Evolutionary conservation across 2,113 vertebrate species (phyloP).

Genomic region (Rhipidura dahli): DNA sequence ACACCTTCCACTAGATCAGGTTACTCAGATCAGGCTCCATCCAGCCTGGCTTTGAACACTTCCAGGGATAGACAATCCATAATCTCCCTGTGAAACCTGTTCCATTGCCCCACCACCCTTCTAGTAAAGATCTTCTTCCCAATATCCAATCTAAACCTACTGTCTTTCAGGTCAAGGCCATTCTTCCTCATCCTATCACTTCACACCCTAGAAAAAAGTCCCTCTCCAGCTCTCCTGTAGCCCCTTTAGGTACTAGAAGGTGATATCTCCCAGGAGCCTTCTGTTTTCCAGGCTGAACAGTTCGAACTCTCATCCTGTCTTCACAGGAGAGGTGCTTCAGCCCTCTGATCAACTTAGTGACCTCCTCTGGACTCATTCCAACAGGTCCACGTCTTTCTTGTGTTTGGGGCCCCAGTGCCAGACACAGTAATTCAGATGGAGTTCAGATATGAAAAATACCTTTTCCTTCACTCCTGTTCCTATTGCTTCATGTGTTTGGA

Average conservation of each 20-base stretch:
- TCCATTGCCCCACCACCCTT: neutral
- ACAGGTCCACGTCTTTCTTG: neutral
- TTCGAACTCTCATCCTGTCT: neutral
- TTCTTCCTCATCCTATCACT: neutral
- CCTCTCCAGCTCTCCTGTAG: neutral
- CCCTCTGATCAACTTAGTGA: neutral
- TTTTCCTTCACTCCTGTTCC: neutral
- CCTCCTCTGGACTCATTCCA: neutral
- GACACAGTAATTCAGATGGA: neutral
- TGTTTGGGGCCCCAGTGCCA: neutral
- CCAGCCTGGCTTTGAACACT: neutral
- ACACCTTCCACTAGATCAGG: neutral
- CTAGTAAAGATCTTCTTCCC: neutral
- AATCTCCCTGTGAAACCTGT: neutral
- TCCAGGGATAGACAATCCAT: neutral
- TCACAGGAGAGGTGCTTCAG: neutral
- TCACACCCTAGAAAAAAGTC: neutral
- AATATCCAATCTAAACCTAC: neutral
- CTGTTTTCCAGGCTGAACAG: neutral
- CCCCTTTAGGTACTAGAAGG: neutral
- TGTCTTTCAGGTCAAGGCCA: neutral
- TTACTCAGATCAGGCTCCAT: neutral
- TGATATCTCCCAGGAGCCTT: neutral
- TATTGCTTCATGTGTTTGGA: neutral
- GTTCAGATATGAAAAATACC: neutral